These are phyloP conservation scores for Emys orbicularis DNA, from an alignment of 2,797 vertebrate species.

Conservation along the genomic window DNA sequence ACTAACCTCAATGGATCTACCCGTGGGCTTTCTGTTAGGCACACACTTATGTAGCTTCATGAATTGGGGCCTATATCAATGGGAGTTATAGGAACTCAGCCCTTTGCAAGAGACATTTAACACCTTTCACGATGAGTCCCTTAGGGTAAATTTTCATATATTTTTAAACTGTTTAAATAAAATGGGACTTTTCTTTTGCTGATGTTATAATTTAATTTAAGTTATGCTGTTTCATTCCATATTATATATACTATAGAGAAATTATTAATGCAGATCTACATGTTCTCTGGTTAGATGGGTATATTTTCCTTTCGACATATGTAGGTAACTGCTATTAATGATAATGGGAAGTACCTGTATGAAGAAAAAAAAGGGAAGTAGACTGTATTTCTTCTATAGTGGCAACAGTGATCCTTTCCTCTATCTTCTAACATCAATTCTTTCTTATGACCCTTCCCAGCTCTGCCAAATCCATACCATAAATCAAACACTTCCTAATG, in stretches of 20 bases:
- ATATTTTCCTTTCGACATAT: neutral
- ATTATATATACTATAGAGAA: neutral
- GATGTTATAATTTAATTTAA: neutral
- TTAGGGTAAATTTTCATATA: neutral
- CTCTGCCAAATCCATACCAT: neutral
- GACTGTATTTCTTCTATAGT: neutral
- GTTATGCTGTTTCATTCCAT: neutral
- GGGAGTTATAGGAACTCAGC: neutral
- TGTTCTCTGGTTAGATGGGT: neutral
- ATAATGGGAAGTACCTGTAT: neutral
- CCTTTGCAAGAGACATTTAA: accelerated
- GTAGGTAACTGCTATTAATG: neutral
- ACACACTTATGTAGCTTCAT: neutral
- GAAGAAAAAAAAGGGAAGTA: neutral
- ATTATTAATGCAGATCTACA: neutral
- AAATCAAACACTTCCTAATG: neutral
- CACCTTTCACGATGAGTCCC: neutral
- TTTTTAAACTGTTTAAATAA: neutral
- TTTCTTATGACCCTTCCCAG: neutral
- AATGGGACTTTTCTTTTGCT: neutral
- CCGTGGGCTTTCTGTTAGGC: neutral
- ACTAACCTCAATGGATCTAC: neutral
- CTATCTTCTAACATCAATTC: neutral
- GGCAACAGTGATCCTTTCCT: neutral
- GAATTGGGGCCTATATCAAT: neutral